Base-by-base conservation (phyloP, 2,113 vertebrate genomes). In the Pungitius pungitius region DNA sequence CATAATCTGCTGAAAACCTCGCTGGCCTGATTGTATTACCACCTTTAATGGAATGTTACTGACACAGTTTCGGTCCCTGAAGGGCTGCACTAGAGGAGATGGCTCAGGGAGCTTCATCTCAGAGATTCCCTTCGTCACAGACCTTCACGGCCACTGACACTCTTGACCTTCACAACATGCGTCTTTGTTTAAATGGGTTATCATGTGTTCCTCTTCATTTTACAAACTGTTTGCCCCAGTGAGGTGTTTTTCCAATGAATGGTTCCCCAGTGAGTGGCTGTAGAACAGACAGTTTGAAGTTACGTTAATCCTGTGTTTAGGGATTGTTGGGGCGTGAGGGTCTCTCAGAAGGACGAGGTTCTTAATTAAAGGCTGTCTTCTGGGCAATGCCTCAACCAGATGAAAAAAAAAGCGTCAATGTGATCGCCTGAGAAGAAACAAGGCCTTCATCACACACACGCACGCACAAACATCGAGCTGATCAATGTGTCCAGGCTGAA, bases 1-100 rank as follows among this genome's bases (percentile, higher is more conserved):
- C 6, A 22, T 91, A 91, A 91, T 91, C 89, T 87, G 80, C 71
- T 87, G 84, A 91, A 87, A 90, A 77, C 87, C 81, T 76, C 2
- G 6, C 83, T 74, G 79, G 80, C 72, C 85, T 78, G 72, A 89
- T 89, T 83, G 77, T 77, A 84, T 90, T 89, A 86, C 90, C 88
- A 91, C 88, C 87, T 90, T 87, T 91, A 89, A 90, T 91, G 81
- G 89, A 89, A 84, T 88, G 85, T 85, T 80, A 73, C 78, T 88
- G 86, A 87, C 85, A 88, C 80, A 82, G 74, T 85, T 85, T 76
- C 59, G 74, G 57, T 69, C 52, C 42, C 35, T 56, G 55, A 67
- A 62, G 7, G 42, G 35, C 55, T 59, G 51, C 20, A n/a, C 33
- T 60, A 15, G n/a, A 64, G 68, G 43, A 43, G 61, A 74, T 3